Percentiles rank a stretch among this genome's conserved stretches.
Evolutionary conservation across 2,113 vertebrate genomes (phyloP).

Genomic region (Pseudopipra pipra): DNA sequence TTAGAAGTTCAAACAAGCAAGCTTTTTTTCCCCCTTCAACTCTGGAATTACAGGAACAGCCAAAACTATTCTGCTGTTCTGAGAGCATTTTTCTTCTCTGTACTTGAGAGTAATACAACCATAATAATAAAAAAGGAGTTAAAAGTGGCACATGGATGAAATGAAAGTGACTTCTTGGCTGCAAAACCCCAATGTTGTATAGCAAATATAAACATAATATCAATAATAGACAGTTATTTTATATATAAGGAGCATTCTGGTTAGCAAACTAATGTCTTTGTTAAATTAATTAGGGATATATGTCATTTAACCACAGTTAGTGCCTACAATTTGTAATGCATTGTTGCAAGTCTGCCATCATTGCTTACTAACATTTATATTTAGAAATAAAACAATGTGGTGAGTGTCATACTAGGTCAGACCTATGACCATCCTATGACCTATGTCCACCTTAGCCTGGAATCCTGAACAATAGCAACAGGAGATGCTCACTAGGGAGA

Average conservation of each 20-base stretch:
- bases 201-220: neutral
- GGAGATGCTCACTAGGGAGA: neutral
- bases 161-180: neutral
- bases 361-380: neutral
- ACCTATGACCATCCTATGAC: neutral
- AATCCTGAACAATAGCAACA: neutral
- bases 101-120: neutral
- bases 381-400: neutral
- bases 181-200: neutral
- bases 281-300: neutral
- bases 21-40: neutral
- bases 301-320: neutral
- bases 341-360: neutral
- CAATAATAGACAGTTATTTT: neutral
- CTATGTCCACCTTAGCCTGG: neutral
- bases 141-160: neutral
- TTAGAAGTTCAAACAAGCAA: slow-evolving; percentile 38
- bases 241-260: neutral
- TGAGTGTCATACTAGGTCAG: neutral
- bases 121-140: neutral
- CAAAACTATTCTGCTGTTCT: neutral
- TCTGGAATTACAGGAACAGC: neutral
- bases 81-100: neutral
- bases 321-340: neutral
- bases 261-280: neutral